Conservation (phyloP, 2,888 invertebrate species). For the Calliphora vomitoria region DNA sequence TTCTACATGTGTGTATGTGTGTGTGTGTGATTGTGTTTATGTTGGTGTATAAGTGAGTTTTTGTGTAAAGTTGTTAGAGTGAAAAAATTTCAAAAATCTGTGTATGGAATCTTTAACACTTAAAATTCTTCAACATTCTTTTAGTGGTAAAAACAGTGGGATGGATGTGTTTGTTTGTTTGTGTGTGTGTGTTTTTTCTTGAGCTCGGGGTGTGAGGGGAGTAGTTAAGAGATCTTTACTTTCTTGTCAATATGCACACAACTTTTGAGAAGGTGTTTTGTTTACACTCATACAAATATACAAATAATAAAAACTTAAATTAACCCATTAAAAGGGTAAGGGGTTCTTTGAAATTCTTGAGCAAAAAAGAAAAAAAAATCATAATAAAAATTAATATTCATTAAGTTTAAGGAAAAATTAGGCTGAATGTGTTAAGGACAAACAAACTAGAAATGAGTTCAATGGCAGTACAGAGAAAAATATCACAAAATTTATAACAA, state of each 20-base stretch:
- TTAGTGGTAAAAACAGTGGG: conserved; percentile 47
- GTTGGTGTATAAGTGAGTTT: conserved; percentile 40
- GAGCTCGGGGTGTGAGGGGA: not conserved
- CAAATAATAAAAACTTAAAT: not conserved
- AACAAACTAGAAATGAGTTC: no score
- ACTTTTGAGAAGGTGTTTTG: not conserved
- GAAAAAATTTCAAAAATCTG: conserved; percentile 65
- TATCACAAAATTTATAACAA: no score
- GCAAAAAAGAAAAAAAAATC: not conserved
- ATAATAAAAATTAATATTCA: not conserved
- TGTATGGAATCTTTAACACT: conserved; percentile 72
- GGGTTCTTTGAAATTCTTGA: not conserved
- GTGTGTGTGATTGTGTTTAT: not conserved
- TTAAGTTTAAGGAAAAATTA: no score
- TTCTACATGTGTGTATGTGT: not conserved
- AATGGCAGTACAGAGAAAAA: no score
- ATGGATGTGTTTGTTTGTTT: not conserved
- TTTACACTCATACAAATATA: not conserved
- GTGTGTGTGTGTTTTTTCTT: not conserved
- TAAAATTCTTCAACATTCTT: conserved; percentile 70
- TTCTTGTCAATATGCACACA: not conserved
- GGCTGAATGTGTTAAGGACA: no score
- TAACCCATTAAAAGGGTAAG: not conserved
- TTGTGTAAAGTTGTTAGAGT: conserved; percentile 50
- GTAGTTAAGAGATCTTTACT: not conserved